Conservation (phyloP, 1,140 invertebrate genomes). For the Penaeus japonicus region DNA sequence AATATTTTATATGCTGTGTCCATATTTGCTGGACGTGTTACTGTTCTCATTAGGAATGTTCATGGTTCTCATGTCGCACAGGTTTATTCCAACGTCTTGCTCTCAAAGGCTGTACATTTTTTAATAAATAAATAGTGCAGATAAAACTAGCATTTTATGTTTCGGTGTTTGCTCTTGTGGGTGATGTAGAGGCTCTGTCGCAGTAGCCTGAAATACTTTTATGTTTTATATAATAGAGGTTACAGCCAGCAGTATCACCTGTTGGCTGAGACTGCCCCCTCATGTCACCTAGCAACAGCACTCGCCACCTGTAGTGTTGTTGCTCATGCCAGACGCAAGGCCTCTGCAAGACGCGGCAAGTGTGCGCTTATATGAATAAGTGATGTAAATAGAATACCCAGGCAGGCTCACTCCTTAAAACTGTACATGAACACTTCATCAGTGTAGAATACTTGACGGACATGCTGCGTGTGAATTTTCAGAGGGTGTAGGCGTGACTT, state of each 20-base stretch:
- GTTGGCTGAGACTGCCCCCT: conserved; percentile 4
- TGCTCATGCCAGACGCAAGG: conserved; percentile 51
- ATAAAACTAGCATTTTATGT: conserved; percentile 41
- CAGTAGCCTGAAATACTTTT: neutral
- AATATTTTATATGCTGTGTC: conserved; percentile 51
- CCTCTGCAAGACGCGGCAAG: conserved; percentile 42
- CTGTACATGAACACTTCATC: conserved; percentile 54
- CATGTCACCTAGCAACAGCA: conserved; percentile 26
- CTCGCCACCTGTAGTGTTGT: conserved; percentile 20
- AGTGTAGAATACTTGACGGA: conserved; percentile 44
- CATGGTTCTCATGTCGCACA: conserved; percentile 52
- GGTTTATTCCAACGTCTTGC: conserved; percentile 48
- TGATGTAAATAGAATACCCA: conserved; percentile 56
- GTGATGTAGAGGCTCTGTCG: conserved; percentile 20
- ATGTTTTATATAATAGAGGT: neutral
- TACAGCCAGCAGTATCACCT: neutral
- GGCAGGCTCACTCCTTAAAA: conserved; percentile 53
- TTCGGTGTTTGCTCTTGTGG: conserved; percentile 37
- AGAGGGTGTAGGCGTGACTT: conserved; percentile 25
- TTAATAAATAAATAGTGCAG: conserved; percentile 46
- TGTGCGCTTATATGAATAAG: conserved; percentile 51
- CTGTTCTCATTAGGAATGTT: conserved; percentile 48
- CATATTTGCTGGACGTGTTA: conserved; percentile 31
- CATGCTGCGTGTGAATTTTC: conserved; percentile 30
- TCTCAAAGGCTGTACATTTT: conserved; percentile 51